A percentile compares a stretch with the other conserved stretches of the same genome.
Conservation (phyloP, 2,888 invertebrate species). For the Aspidapion aeneum region DNA sequence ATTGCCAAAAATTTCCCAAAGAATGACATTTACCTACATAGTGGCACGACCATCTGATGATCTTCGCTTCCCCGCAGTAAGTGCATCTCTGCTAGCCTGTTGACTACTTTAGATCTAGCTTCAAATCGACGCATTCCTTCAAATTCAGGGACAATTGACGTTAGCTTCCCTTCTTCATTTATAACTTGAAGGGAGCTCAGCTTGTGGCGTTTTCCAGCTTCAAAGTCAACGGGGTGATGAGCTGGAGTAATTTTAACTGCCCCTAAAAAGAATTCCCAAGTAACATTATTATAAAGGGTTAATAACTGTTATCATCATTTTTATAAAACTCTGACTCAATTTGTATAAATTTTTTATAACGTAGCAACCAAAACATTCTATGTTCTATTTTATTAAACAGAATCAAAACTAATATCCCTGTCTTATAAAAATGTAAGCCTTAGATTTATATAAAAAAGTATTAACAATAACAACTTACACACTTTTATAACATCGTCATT, state of each 20-base stretch:
- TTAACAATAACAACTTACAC: too few species aligned
- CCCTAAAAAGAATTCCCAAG: slow-evolving; percentile 59
- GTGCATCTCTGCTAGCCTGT: slow-evolving; percentile 70
- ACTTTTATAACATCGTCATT: too few species aligned
- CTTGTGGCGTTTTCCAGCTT: slow-evolving; percentile 85
- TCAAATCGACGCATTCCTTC: slow-evolving; percentile 87
- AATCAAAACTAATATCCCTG: too few species aligned
- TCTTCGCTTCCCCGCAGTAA: slow-evolving; percentile 55
- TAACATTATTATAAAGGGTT: too few species aligned
- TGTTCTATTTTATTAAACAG: too few species aligned
- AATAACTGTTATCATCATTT: too few species aligned
- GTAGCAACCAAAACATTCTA: too few species aligned
- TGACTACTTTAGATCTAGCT: slow-evolving; percentile 78
- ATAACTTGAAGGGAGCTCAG: slow-evolving; percentile 86
- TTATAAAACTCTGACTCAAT: too few species aligned
- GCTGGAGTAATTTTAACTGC: slow-evolving; percentile 99
- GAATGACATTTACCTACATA: slow-evolving; percentile 61
- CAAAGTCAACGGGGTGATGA: slow-evolving; percentile 96
- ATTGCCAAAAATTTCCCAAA: too few species aligned
- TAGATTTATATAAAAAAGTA: too few species aligned
- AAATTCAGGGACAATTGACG: slow-evolving; percentile 72
- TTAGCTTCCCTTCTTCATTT: slow-evolving; percentile 84
- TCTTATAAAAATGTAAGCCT: too few species aligned
- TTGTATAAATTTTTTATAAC: too few species aligned
- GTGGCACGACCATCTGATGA: slow-evolving; percentile 95